Base-by-base conservation (phyloP, 2,888 invertebrate genomes). In the Poecilus cupreus region DNA sequence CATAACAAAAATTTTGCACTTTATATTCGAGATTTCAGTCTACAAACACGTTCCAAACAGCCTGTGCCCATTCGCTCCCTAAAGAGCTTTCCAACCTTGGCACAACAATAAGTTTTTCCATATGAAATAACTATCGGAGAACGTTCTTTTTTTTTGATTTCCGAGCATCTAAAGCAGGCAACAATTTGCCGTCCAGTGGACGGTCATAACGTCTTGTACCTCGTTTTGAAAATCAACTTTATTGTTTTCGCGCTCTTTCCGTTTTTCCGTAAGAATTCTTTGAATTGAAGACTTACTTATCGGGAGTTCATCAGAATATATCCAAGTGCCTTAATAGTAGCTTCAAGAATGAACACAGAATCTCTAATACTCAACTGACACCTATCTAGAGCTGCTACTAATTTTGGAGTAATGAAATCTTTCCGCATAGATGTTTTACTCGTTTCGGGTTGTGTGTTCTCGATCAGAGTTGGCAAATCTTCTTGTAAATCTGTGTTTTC, bases 231-330 rank as follows among this genome's bases (percentile, higher is more conserved):
- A n/a, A n/a, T n/a, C n/a, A n/a, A n/a, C n/a, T n/a, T n/a, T n/a
- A n/a, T n/a, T n/a, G n/a, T n/a, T n/a, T n/a, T n/a, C n/a, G n/a
- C n/a, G n/a, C n/a, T 84, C 77, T 82, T 86, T 86, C 68, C 83
- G 32, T 43, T 20, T 82, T 39, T 83, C 5, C 43, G 82, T 83
- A 49, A 82, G 85, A 82, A 85, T 83, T 60, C 85, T 72, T 83
- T 86, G 85, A 84, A 86, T 85, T 13, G 85, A 85, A 18, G 85
- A 85, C 75, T 85, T 85, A 80, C 82, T 85, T 75, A 86, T 85
- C 8, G 84, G 81, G 82, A 85, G 87, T 54, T 86, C 85, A 74
- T 85, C 85, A 82, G 13, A 60, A 20, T 86, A 74, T 51, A 83
- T 16, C 82, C 83, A 39, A 85, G 82, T 74, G 84, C 85, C 82